Conservation (phyloP, 2,113 vertebrate genomes). For the Cavia aperea region DNA sequence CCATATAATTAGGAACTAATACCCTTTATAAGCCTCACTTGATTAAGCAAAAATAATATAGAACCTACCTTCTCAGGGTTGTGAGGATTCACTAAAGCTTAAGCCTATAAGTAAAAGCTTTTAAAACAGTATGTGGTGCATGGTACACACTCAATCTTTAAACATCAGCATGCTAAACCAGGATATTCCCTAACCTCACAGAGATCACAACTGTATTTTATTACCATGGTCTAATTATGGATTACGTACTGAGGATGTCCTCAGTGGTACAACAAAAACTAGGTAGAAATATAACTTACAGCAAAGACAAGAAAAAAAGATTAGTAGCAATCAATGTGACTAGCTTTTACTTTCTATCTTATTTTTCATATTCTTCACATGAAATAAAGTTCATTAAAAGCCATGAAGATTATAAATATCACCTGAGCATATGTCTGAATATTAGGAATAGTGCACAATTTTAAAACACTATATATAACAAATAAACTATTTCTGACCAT, state of each 20-base stretch:
- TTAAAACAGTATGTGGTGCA: slow-evolving; percentile 17
- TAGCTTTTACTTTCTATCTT: slow-evolving; percentile 10
- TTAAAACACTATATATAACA: not conserved
- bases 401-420: slow-evolving; percentile 7
- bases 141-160: not conserved
- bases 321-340: not conserved
- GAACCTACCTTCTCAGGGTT: not conserved
- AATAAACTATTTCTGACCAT: not conserved
- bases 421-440: not conserved
- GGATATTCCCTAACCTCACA: slow-evolving; percentile 35
- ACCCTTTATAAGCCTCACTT: slow-evolving; percentile 28
- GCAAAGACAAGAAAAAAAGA: not conserved
- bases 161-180: not conserved
- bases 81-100: slow-evolving; percentile 1
- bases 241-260: not conserved
- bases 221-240: not conserved
- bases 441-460: not conserved
- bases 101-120: not conserved
- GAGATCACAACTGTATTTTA: slow-evolving; percentile 47
- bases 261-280: slow-evolving; percentile 17
- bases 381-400: slow-evolving; percentile 24
- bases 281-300: not conserved
- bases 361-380: not conserved
- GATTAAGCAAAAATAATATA: not conserved
- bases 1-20: not conserved